These are phyloP conservation scores for Orthosia cruda DNA, from an alignment of 2,888 invertebrate species.

Conservation along the genomic window DNA sequence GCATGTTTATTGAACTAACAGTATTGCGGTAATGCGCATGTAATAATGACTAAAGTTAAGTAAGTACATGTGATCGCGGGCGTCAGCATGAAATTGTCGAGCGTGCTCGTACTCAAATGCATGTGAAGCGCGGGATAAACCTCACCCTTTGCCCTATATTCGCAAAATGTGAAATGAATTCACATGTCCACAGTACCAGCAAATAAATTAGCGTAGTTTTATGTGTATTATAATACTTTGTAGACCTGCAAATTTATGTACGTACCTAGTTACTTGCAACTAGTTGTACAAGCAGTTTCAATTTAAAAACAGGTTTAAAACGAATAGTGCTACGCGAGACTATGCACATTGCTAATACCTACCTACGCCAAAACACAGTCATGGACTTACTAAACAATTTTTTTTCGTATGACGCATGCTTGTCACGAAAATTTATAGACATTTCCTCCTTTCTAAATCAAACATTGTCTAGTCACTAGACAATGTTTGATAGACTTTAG, in stretches of 20 bases:
- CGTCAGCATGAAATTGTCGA: no score
- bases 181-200: not conserved
- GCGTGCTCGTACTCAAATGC: not conserved
- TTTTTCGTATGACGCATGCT: not conserved
- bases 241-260: no score
- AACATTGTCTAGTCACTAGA: not conserved
- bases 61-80: no score
- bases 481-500: no score
- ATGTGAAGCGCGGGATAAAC: no score
- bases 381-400: not conserved
- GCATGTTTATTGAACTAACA: no score
- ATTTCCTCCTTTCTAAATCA: conserved; percentile 3
- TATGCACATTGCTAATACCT: not conserved
- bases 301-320: no score
- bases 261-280: no score
- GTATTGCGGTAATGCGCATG: no score
- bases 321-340: not conserved
- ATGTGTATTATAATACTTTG: not conserved
- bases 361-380: not conserved
- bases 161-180: not conserved
- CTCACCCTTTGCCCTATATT: not conserved
- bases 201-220: not conserved
- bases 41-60: no score
- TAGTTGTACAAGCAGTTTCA: not conserved
- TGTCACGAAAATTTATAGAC: conserved; percentile 21